Base-by-base conservation (phyloP, 2,888 invertebrate genomes). In the Coremacera marginata region DNA sequence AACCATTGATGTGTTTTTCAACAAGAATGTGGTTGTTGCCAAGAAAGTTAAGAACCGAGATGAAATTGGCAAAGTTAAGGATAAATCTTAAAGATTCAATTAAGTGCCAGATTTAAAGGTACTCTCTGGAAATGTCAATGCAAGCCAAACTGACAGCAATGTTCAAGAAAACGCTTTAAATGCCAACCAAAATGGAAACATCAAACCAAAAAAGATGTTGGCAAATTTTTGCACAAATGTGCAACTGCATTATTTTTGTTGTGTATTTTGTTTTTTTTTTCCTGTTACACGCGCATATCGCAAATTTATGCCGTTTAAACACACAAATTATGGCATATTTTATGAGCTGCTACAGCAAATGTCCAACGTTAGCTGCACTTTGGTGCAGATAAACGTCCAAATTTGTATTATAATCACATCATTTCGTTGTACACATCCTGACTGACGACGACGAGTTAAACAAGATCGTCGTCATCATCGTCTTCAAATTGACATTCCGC, bases 241-340 rank as follows among this genome's bases (percentile, higher is more conserved):
- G 44, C 2, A 44, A 11, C 44, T 11, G 14, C 2, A 44, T 44
- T 11, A 44, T 11, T 44, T 44, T 44, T 37, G 5, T 37, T 11
- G 14, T 67, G 49, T 25, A 4, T 37, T 22, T 60, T 3, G 8
- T 57, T 57, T 57, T 9, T 25, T 1, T 4, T 11, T 57, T 19
- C 1, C 57, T 55, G 25, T 8, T 51, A 2, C n/a, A 14, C 9
- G 44, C 25, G 11, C 11, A 27, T 68, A 25, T 52, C 25, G 14
- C 60, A 71, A 71, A 71, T 60, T 71, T 60, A 71, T 71, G 57
- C 57, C 37, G 27, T 55, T 67, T 57, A 22, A 14, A 55, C 51
- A 51, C 31, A 63, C 37, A 72, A 72, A 74, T 74, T 67, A 74
- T 72, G 72, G 52, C 74, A 74, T 74, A 74, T 67, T 55, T 74